Percentiles rank a stretch among this genome's conserved stretches.
phyloP scores from a whole-genome alignment of 2,113 vertebrate species.

The Menura novaehollandiae region DNA sequence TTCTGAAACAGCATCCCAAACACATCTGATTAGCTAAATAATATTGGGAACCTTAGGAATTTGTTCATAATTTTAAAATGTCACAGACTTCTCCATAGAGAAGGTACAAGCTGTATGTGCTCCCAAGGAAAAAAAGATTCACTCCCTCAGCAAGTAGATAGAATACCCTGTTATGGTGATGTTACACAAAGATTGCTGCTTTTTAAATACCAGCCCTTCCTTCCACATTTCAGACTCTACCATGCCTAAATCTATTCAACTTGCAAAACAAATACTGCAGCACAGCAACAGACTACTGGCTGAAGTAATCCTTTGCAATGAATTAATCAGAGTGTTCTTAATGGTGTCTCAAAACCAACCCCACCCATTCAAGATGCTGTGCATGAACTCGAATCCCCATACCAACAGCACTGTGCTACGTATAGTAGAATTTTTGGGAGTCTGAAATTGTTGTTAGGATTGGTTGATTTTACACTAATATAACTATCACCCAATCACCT shows the following conservation, averaged over 20 bases:
- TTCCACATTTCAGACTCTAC: background rate
- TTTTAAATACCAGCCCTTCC: background rate
- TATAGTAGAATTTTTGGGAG: background rate
- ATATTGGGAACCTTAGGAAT: background rate
- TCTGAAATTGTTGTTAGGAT: slow-evolving; percentile 32
- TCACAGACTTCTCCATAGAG: background rate
- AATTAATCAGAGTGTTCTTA: background rate
- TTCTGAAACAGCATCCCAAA: background rate
- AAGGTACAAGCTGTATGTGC: background rate
- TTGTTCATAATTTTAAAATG: background rate
- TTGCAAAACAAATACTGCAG: background rate
- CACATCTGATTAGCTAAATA: background rate
- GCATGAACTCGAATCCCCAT: background rate
- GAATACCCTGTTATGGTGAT: background rate
- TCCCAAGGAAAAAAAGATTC: background rate
- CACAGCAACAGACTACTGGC: background rate
- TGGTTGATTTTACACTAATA: slow-evolving; percentile 10
- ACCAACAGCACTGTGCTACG: background rate
- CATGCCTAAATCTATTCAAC: background rate
- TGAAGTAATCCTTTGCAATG: background rate
- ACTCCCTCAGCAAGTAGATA: background rate
- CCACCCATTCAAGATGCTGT: background rate
- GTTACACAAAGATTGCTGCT: background rate
- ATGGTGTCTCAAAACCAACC: background rate
- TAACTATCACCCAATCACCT: slow-evolving; percentile 68